Conservation (phyloP, 2,113 vertebrate genomes). For the Pogona vitticeps region DNA sequence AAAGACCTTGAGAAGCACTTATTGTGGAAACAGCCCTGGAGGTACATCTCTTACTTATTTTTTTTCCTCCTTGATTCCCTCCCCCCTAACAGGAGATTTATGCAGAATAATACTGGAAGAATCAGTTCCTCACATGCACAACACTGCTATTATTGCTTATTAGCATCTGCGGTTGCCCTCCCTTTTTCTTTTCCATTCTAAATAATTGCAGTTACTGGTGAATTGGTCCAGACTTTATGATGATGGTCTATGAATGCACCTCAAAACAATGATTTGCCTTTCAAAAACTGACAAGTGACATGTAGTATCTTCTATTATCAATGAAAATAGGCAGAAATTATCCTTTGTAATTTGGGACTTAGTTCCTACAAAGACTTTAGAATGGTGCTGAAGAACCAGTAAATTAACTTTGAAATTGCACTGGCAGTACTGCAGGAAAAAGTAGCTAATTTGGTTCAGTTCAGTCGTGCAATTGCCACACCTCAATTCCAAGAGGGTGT, state of each 20-base stretch:
- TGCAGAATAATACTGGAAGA: constrained; percentile 47
- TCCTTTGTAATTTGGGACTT: constrained; percentile 11
- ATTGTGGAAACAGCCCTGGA: constrained; percentile 62
- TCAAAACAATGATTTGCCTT: constrained; percentile 39
- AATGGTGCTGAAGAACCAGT: neutral
- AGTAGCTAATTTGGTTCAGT: neutral
- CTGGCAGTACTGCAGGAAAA: neutral
- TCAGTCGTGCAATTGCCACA: neutral
- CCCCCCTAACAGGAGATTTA: constrained; percentile 51
- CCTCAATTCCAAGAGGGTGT: neutral
- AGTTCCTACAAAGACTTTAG: constrained; percentile 18
- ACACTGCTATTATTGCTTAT: constrained; percentile 46
- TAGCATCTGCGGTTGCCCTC: constrained; percentile 45
- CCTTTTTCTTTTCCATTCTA: constrained; percentile 28
- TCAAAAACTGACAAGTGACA: constrained; percentile 35
- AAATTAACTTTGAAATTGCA: constrained; percentile 3
- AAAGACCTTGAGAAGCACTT: constrained; percentile 57
- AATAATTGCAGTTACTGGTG: constrained; percentile 30
- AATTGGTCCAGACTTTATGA: constrained; percentile 26
- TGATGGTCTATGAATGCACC: neutral
- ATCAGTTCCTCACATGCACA: constrained; percentile 48
- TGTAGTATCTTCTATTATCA: constrained; percentile 16
- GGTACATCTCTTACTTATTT: constrained; percentile 49
- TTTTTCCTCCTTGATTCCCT: constrained; percentile 55
- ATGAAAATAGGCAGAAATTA: constrained; percentile 33